Conservation (phyloP, 2,113 vertebrate species). For the Danionella cerebrum region DNA sequence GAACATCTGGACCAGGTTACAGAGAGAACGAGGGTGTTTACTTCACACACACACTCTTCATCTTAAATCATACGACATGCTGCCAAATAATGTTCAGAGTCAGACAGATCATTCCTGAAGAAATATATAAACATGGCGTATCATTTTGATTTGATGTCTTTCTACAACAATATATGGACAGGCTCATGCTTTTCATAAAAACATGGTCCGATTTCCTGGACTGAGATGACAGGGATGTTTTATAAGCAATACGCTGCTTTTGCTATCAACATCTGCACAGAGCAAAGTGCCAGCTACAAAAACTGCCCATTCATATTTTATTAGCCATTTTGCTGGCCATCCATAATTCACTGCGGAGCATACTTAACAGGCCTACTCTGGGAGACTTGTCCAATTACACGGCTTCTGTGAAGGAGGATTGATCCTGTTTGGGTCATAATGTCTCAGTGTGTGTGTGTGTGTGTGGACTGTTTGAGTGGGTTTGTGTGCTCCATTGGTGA, state of each 20-base stretch:
- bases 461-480: no score
- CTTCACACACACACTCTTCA: not conserved
- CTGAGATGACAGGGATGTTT: slow-evolving; percentile 12
- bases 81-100: not conserved
- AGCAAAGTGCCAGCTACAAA: slow-evolving; percentile 37
- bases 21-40: not conserved
- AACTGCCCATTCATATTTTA: slow-evolving; percentile 43
- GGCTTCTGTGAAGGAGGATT: slow-evolving; percentile 27
- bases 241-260: slow-evolving; percentile 25
- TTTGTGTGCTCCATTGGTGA: slow-evolving; percentile 5
- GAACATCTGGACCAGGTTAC: not conserved
- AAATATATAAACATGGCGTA: slow-evolving; percentile 18
- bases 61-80: not conserved
- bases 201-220: slow-evolving; percentile 5
- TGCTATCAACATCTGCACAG: slow-evolving; percentile 22
- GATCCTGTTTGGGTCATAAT: slow-evolving; percentile 22
- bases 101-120: slow-evolving; percentile 11
- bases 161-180: slow-evolving; percentile 19
- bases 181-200: slow-evolving; percentile 20
- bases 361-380: slow-evolving; percentile 32
- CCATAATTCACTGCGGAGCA: slow-evolving; percentile 40
- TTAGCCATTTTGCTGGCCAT: slow-evolving; percentile 41
- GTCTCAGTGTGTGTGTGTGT: not conserved
- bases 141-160: slow-evolving; percentile 18
- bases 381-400: slow-evolving; percentile 37